A percentile compares a stretch with the other conserved stretches of the same genome.
phyloP scores from a whole-genome alignment of 2,113 vertebrate genomes.

The Mastomys natalensis region DNA sequence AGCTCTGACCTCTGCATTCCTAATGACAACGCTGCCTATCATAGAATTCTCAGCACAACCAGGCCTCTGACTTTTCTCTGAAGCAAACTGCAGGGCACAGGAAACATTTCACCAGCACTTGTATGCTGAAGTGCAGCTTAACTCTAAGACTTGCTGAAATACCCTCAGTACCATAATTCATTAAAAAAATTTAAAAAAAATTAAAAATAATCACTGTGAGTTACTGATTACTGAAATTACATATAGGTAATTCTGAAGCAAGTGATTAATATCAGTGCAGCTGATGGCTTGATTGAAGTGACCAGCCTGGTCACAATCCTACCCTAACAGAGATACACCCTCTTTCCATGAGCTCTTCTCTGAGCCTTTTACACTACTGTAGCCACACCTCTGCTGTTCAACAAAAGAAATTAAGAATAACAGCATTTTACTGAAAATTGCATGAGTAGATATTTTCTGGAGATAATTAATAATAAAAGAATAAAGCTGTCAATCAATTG shows the following conservation, averaged over 20 bases:
- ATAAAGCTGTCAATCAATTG: slow-evolving; percentile 84
- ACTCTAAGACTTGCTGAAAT: neutral
- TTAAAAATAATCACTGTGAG: neutral
- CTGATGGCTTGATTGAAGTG: neutral
- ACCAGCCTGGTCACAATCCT: neutral
- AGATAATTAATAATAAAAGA: slow-evolving; percentile 85
- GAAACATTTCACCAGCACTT: neutral
- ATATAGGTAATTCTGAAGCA: slow-evolving; percentile 16
- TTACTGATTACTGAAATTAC: slow-evolving; percentile 35
- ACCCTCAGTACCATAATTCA: neutral
- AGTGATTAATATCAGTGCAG: neutral
- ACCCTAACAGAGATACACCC: neutral
- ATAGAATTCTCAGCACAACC: neutral
- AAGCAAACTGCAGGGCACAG: neutral
- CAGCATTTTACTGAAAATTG: slow-evolving; percentile 77
- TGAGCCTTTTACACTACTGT: neutral
- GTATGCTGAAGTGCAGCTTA: neutral
- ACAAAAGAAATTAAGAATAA: slow-evolving; percentile 75
- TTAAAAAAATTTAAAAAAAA: slow-evolving; percentile 2
- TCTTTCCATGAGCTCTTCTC: neutral
- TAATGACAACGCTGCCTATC: neutral
- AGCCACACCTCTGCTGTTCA: slow-evolving; percentile 42
- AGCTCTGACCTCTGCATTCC: neutral
- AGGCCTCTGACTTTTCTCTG: neutral
- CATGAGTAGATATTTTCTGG: slow-evolving; percentile 78